Evolutionary conservation across 2,113 vertebrate genomes (phyloP), one percentile per base, ranked within the genome.

Genomic region (Hippocampus zosterae): DNA sequence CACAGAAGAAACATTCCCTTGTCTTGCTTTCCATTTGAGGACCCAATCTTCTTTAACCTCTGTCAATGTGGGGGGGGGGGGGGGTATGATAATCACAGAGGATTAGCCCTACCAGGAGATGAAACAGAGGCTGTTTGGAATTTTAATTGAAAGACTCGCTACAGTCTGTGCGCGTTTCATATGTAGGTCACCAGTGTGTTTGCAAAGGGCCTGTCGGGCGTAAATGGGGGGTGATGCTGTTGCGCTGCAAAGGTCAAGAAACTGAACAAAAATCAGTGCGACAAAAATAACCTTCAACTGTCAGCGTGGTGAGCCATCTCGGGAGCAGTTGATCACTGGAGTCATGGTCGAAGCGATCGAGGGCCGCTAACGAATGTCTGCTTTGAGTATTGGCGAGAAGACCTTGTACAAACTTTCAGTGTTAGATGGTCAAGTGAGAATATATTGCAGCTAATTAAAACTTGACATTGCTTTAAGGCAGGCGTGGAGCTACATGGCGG

Each of bases 181-280:
- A 83, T 85, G 64, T 84, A 84, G 83, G 83, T 80, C 83, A 81
- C 65, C 56, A 67, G 76, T 50, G 44, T 21, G 70, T 65, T 65
- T 65, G 41, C 12, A 46, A 46, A 73, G 52, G 77, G 65, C 73
- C 46, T 64, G 66, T 46, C 15, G 75, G 78, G 70, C 66, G 72
- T 73, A 72, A 68, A 59, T 68, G 33, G 63, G 27, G 29, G 67
- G 56, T 73, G 66, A 67, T 60, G 79, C 64, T 78, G 44, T 69
- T 52, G 50, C 42, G 48, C 67, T 85, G 71, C 73, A 69, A 77
- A 74, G 27, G 67, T 72, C 69, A 71, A 50, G 1, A 52, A 23
- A 40, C 73, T 87, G 84, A 88, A 87, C 80, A 84, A 84, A 84
- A 75, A 82, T 86, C 75, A 81, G 79, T 70, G 68, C 71, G 33